Evolutionary conservation across 2,888 invertebrate genomes (phyloP).

Genomic region (Cephus rjabovi): DNA sequence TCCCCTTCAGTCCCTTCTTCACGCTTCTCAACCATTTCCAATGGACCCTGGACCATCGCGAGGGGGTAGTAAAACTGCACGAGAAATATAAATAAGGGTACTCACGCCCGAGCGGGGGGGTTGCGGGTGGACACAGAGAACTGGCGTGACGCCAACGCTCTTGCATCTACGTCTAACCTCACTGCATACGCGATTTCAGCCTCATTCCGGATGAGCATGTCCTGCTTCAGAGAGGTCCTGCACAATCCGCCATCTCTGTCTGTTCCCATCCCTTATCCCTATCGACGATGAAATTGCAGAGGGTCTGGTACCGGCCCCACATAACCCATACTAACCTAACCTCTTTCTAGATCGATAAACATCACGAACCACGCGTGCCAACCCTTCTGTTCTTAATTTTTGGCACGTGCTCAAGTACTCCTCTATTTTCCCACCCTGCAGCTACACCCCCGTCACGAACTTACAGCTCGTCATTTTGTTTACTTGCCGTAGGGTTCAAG

Average conservation of each 20-base stretch:
- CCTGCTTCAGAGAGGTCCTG: too few relatives aligned
- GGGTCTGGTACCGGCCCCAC: too few relatives aligned
- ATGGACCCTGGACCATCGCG: conserved; percentile 1
- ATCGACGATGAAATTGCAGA: too few relatives aligned
- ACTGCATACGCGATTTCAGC: conserved; percentile 12
- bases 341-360: too few relatives aligned
- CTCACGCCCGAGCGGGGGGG: conserved; percentile 18
- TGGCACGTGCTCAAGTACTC: neutral
- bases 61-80: conserved; percentile 12
- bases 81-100: conserved; percentile 30
- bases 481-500: neutral
- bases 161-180: conserved; percentile 54
- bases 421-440: neutral
- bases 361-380: too few relatives aligned
- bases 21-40: too few relatives aligned
- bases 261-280: too few relatives aligned
- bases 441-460: neutral
- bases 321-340: too few relatives aligned
- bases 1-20: too few relatives aligned
- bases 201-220: neutral
- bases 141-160: conserved; percentile 55
- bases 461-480: neutral
- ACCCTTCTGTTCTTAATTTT: neutral
- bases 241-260: too few relatives aligned
- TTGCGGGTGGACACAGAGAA: conserved; percentile 45